Base-by-base conservation (phyloP, 2,797 vertebrate species). In the Cetoscarus ocellatus region DNA sequence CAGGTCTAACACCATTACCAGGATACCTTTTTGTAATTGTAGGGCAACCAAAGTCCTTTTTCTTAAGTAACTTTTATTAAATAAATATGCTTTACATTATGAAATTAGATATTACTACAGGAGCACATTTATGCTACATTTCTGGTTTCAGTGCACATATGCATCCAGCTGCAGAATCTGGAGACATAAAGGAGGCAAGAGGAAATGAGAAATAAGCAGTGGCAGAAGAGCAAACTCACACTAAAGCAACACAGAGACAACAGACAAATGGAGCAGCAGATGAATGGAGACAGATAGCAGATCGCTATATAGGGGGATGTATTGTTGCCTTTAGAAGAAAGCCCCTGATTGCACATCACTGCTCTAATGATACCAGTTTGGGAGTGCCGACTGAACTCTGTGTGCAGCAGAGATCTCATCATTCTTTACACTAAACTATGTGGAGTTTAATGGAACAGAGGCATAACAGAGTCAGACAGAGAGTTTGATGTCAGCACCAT, bases 211-310 rank as follows among this genome's bases (percentile, higher is more conserved):
- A 79, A 73, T 52, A 75, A 51, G 77, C 38, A 42, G 18, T 50
- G 38, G 61, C 40, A 70, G 54, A 45, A 68, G 64, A 27, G 36
- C 19, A 55, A 73, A 64, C 34, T 34, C 17, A 67, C 18, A 61
- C 27, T 27, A 18, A 63, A 73, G 63, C 52, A 79, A 77, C 43
- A 45, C 53, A 67, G 35, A 44, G 71, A 70, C 55, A 79, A 67
- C 34, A 77, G 68, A 85, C 67, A 69, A 85, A 89, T 79, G 45
- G 73, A 58, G 13, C 49, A 78, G 13, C 35, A 54, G 67, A 86
- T 80, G 42, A 79, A 77, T 18, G 67, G 55, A 80, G 73, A 81
- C 88, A 78, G 61, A 70, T 54, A 75, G 70, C 40, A 76, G 50
- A 27, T 12, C 0, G 0, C 6, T 15, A 19, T 58, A 35, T 6